Evolutionary conservation across 1,140 invertebrate species (phyloP).

Genomic region (Caenorhabditis elegans): WBcel235 BX284602.5:11157501-11158000

Average conservation of each 20-base stretch:
- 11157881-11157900: neutral
- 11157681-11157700: conserved; percentile 40
- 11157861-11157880: conserved; percentile 61
- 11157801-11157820: conserved; percentile 66
- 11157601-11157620: neutral
- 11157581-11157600: conserved; percentile 15
- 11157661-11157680: conserved; percentile 38
- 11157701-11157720: conserved; percentile 43
- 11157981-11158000: conserved; percentile 39
- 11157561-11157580: neutral
- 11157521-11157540: too few relatives aligned
- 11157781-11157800: neutral
- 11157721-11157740: conserved; percentile 32
- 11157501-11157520: conserved; percentile 36
- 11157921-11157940: neutral
- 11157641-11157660: conserved; percentile 34
- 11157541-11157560: too few relatives aligned
- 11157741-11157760: conserved; percentile 38
- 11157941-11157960: neutral
- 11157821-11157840: conserved; percentile 66
- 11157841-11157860: conserved; percentile 66
- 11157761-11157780: conserved; percentile 29
- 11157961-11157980: neutral
- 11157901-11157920: neutral
- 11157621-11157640: neutral